Base-by-base conservation (phyloP, 2,113 vertebrate genomes). In the Podarcis raffonei region DNA sequence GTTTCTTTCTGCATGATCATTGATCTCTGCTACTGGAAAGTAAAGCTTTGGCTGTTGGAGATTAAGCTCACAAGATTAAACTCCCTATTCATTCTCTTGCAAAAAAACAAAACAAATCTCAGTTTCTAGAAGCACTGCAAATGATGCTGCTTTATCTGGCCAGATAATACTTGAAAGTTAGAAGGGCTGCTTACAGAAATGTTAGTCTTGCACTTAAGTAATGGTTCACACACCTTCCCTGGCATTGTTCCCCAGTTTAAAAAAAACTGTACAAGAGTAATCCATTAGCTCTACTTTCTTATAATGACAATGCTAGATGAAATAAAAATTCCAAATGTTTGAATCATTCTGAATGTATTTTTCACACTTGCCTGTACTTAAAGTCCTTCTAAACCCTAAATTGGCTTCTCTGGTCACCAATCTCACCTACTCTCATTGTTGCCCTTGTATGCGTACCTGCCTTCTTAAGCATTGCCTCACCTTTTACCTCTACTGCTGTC, bases 111-210 rank as follows among this genome's bases (percentile, higher is more conserved):
- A 62, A 62, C 71, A 53, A 53, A 53, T 32, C 20, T 76, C 71
- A 83, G 30, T 71, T 88, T 83, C 68, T 79, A 84, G 87, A 83
- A 81, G 79, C 20, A 32, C 68, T 80, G 75, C 53, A 62, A 59
- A 85, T 85, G 76, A 79, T 85, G 53, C 48, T 80, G 39, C 32
- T 65, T 89, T 89, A 89, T 85, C 66, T 80, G 48, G 35, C 30
- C 57, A 89, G 83, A 89, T 89, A 89, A 89, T 89, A 79, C 18
- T 80, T 65, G 76, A 62, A 84, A 85, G 83, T 80, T 78, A 81
- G 65, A 87, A 71, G 82, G 75, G 16, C 59, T 59, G 20, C 53
- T 89, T 84, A 71, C 76, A 89, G 75, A 71, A 79, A 39, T 71
- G 81, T 71, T 25, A 68, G 62, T 66, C 23, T 66, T 48, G 27